A percentile compares a stretch with the other conserved stretches of the same genome.
phyloP scores from a whole-genome alignment of 2,113 vertebrate genomes.

The Hypomesus transpacificus region DNA sequence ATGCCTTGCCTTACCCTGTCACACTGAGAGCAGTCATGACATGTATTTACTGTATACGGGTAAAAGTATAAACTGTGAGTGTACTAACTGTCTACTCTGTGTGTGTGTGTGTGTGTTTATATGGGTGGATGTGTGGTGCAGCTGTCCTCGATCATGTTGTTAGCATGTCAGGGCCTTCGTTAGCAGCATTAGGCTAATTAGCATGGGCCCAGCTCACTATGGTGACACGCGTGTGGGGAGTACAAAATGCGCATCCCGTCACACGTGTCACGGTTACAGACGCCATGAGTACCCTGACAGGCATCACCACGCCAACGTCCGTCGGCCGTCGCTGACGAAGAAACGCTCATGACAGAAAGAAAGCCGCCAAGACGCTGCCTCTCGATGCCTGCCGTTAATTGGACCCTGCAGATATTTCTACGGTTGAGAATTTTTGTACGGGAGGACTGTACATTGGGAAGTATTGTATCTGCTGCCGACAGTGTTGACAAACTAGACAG shows the following conservation, averaged over 20 bases:
- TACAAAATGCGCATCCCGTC: constrained; percentile 34
- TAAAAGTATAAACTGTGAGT: neutral
- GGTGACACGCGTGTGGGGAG: constrained; percentile 45
- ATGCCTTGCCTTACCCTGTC: neutral
- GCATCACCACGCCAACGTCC: constrained; percentile 31
- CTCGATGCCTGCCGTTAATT: constrained; percentile 54
- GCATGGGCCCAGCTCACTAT: constrained; percentile 63
- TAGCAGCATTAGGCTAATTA: constrained; percentile 78
- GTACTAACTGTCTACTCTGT: neutral
- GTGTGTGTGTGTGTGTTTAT: constrained; percentile 25
- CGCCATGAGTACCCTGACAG: constrained; percentile 53
- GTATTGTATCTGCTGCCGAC: constrained; percentile 34
- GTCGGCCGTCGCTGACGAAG: constrained; percentile 55
- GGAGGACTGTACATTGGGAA: constrained; percentile 24
- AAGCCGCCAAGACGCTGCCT: constrained; percentile 30
- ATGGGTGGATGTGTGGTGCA: constrained; percentile 51
- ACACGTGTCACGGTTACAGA: constrained; percentile 45
- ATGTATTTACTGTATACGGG: neutral
- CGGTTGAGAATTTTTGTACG: constrained; percentile 58
- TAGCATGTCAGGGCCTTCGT: constrained; percentile 76
- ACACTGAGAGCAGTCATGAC: neutral
- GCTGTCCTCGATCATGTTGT: constrained; percentile 75
- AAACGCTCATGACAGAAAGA: constrained; percentile 51
- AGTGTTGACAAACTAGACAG: constrained; percentile 30
- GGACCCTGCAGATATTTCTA: constrained; percentile 60